Evolutionary conservation across 2,797 vertebrate species (phyloP).

Genomic region (Tympanoctomys barrerae): DNA sequence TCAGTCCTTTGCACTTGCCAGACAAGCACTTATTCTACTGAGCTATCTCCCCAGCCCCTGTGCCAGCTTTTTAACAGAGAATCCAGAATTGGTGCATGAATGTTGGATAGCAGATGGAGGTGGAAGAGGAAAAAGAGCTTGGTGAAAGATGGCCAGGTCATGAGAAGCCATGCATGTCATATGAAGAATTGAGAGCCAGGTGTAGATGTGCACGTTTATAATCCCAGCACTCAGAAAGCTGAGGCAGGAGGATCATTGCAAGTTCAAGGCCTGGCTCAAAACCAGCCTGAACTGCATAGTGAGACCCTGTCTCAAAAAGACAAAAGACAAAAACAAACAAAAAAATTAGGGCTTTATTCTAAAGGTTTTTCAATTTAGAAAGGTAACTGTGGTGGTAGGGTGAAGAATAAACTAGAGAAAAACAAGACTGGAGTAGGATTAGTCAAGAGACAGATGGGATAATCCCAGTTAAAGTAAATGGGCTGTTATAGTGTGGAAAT

Average conservation of each 20-base stretch:
- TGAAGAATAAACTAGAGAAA: background rate
- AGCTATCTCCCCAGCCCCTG: too few species aligned
- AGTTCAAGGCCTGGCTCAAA: too few species aligned
- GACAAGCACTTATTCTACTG: too few species aligned
- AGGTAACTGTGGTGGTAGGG: slow-evolving; percentile 5
- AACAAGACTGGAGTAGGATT: background rate
- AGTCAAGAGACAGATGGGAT: background rate
- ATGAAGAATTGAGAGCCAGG: background rate
- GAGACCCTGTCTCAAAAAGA: too few species aligned
- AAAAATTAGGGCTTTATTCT: background rate
- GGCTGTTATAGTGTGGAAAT: background rate
- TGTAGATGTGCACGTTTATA: too few species aligned
- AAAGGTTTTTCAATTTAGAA: slow-evolving; percentile 27
- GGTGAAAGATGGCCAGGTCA: background rate
- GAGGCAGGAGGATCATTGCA: too few species aligned
- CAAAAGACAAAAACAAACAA: too few species aligned
- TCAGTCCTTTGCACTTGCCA: too few species aligned
- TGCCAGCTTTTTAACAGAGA: background rate
- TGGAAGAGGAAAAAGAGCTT: background rate
- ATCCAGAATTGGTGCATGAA: background rate
- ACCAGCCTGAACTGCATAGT: too few species aligned
- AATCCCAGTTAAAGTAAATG: background rate
- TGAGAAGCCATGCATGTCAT: background rate
- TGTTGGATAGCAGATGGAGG: background rate
- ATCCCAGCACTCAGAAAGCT: too few species aligned